These are phyloP conservation scores for Platycheirus albimanus DNA, from an alignment of 2,888 invertebrate genomes.

Conservation along the genomic window DNA sequence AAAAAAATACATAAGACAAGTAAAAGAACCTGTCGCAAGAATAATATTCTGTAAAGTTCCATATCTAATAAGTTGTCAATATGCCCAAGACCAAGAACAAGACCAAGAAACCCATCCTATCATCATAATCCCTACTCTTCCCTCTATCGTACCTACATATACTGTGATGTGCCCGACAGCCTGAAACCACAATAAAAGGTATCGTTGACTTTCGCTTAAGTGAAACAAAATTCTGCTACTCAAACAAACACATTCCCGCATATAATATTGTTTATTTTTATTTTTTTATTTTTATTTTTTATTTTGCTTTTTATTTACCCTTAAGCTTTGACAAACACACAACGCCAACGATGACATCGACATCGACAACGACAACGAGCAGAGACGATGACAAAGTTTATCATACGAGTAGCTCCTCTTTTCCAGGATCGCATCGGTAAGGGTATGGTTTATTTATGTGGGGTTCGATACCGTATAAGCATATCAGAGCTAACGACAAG, in stretches of 20 bases:
- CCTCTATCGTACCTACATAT: too few species aligned
- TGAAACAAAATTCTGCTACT: conserved; percentile 50
- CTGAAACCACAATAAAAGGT: conserved; percentile 44
- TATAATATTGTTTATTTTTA: conserved; percentile 23
- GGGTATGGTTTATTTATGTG: conserved; percentile 29
- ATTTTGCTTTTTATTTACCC: conserved; percentile 53
- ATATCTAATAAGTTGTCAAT: conserved; percentile 39
- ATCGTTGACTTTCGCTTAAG: conserved; percentile 55
- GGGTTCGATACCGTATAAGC: conserved; percentile 3
- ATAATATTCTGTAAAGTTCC: neutral
- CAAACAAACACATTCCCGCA: conserved; percentile 47
- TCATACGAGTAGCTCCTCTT: conserved; percentile 49
- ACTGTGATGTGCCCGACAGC: conserved; percentile 34
- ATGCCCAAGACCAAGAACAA: neutral
- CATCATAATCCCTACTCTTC: neutral
- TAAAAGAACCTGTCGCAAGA: conserved; percentile 8
- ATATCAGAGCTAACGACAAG: conserved; percentile 27
- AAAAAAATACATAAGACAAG: neutral
- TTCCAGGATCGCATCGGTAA: neutral
- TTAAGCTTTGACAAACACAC: conserved; percentile 43
- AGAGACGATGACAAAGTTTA: conserved; percentile 42
- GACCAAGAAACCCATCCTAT: too few species aligned
- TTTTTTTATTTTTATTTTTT: conserved; percentile 45
- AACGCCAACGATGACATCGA: too few species aligned
- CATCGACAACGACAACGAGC: too few species aligned